phyloP scores from a whole-genome alignment of 2,797 vertebrate species.

The Sphenodon punctatus region DNA sequence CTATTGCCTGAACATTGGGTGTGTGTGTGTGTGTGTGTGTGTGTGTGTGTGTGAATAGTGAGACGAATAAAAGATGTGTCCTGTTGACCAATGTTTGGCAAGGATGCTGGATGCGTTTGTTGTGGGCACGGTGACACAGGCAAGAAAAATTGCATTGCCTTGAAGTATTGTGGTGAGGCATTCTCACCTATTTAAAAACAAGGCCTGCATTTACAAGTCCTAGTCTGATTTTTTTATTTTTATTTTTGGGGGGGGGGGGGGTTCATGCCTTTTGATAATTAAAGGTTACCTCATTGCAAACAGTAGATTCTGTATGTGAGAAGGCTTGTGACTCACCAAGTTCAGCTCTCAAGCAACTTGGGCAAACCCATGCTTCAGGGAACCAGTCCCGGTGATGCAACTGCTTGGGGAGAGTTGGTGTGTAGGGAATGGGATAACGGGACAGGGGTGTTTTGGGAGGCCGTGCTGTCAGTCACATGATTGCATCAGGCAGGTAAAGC shows the following conservation, averaged over 20 bases:
- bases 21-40: too few species aligned
- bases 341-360: neutral
- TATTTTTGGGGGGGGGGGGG: neutral
- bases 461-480: fast-evolving
- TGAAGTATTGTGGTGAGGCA: fast-evolving
- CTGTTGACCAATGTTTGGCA: fast-evolving
- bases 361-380: neutral
- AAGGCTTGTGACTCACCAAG: neutral
- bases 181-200: neutral
- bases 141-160: neutral
- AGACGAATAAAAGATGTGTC: fast-evolving
- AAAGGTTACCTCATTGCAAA: neutral
- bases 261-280: neutral
- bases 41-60: fast-evolving
- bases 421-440: slow-evolving; percentile 3
- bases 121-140: neutral
- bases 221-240: too few species aligned
- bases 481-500: fast-evolving
- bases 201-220: neutral
- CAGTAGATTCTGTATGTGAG: neutral
- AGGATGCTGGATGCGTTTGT: neutral
- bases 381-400: neutral
- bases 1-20: fast-evolving
- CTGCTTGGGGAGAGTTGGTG: neutral
- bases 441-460: neutral